Percentiles rank a stretch among this genome's conserved stretches.
Conservation (phyloP, 2,888 invertebrate genomes). For the Aleiodes alternator region DNA sequence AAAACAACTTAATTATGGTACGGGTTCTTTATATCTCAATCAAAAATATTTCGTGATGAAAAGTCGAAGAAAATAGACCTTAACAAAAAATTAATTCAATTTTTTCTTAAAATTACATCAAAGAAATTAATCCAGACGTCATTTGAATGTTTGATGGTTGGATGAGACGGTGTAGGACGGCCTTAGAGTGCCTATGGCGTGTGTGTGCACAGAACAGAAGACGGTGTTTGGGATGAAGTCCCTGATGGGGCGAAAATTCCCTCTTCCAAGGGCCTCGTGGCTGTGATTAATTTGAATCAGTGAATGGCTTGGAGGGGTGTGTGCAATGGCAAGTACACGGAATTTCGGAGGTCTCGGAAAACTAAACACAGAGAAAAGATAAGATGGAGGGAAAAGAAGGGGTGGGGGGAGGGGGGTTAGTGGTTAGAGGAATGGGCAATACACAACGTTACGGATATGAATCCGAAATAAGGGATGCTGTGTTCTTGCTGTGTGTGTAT, state of each 20-base stretch:
- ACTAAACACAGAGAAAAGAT: background rate
- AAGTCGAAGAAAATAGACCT: too few relatives aligned
- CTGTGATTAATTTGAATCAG: constrained; percentile 75
- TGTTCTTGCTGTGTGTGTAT: background rate
- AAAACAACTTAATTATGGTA: too few relatives aligned
- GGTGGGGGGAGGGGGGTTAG: background rate
- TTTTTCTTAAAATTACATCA: too few relatives aligned
- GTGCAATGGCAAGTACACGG: constrained; percentile 31
- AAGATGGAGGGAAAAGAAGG: background rate
- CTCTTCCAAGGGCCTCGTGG: constrained; percentile 60
- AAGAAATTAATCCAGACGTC: too few relatives aligned
- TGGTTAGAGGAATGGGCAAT: constrained; percentile 2
- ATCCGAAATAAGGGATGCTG: constrained; percentile 31
- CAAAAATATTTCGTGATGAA: too few relatives aligned
- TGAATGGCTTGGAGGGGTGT: constrained; percentile 72
- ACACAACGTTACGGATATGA: constrained; percentile 34
- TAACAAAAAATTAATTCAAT: too few relatives aligned
- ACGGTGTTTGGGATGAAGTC: constrained; percentile 34
- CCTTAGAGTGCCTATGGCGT: constrained; percentile 43
- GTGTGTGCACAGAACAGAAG: constrained; percentile 42
- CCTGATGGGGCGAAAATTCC: constrained; percentile 34
- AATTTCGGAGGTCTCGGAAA: constrained; percentile 20
- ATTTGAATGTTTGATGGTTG: constrained; percentile 24
- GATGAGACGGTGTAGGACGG: background rate
- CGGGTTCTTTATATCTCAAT: too few relatives aligned